Evolutionary conservation across 1,140 invertebrate species (phyloP).

Genomic region (Thrips palmi): DNA sequence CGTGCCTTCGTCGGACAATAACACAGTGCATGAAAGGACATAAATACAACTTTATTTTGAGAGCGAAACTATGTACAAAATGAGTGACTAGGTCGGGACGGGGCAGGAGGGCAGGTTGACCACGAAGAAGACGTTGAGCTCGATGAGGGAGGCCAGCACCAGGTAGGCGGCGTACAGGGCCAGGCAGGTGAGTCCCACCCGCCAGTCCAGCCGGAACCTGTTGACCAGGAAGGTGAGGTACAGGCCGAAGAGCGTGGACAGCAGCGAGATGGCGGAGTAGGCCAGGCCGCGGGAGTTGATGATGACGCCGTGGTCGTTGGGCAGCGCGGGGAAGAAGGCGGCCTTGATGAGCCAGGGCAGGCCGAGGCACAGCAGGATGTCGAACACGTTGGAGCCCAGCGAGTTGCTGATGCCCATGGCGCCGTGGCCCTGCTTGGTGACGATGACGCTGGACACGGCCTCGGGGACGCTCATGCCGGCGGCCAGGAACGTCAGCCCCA

Average conservation of each 20-base stretch:
- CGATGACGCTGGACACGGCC: constrained; percentile 61
- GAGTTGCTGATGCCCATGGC: constrained; percentile 31
- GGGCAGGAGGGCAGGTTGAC: no score
- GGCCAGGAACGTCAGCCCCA: constrained; percentile 70
- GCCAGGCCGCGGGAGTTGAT: constrained; percentile 21
- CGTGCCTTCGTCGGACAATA: no score
- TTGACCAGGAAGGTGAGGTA: constrained; percentile 18
- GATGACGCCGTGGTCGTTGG: constrained; percentile 15
- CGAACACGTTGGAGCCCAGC: constrained; percentile 31
- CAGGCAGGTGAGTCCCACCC: constrained; percentile 11
- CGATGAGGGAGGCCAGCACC: constrained; percentile 17
- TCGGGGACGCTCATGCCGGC: constrained; percentile 74
- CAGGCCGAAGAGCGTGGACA: constrained; percentile 18
- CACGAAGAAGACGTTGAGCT: no score
- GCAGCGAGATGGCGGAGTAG: constrained; percentile 22
- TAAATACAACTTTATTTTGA: no score
- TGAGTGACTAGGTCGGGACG: no score
- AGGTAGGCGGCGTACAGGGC: constrained; percentile 19
- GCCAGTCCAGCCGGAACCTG: constrained; percentile 19
- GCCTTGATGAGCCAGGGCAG: constrained; percentile 30
- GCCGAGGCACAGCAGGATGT: constrained; percentile 30
- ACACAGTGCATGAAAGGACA: no score
- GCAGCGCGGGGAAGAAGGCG: constrained; percentile 17
- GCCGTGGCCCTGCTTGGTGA: constrained; percentile 44
- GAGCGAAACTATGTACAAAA: no score